Evolutionary conservation across 2,888 invertebrate genomes (phyloP).

Genomic region (Napeogenes inachia): DNA sequence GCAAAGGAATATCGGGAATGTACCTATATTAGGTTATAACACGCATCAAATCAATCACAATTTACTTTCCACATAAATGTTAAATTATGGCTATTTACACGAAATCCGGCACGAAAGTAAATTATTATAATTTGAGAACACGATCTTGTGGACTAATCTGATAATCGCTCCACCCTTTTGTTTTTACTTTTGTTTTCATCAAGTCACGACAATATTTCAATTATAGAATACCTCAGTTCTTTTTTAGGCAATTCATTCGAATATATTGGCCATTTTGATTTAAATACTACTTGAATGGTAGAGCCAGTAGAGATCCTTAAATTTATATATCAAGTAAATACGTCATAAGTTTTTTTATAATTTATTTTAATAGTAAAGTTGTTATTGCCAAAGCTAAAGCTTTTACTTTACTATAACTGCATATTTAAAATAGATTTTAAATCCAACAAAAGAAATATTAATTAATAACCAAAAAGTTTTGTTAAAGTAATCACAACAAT

Average conservation of each 20-base stretch:
- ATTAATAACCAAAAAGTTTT: too few species aligned
- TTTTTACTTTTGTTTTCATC: conserved; percentile 26
- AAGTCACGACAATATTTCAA: conserved; percentile 19
- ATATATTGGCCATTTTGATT: neutral
- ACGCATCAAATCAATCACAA: conserved; percentile 26
- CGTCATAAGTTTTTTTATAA: too few species aligned
- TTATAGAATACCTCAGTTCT: neutral
- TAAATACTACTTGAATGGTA: too few species aligned
- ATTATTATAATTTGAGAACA: conserved; percentile 39
- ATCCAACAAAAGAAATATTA: too few species aligned
- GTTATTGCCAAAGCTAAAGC: too few species aligned
- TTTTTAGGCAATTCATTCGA: neutral
- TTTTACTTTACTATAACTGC: too few species aligned
- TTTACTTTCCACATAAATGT: conserved; percentile 31
- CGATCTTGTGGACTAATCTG: conserved; percentile 38
- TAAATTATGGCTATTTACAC: conserved; percentile 21
- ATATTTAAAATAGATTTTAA: too few species aligned
- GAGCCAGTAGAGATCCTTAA: too few species aligned
- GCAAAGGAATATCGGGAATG: neutral
- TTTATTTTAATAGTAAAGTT: too few species aligned
- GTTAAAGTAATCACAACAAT: neutral
- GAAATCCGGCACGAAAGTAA: conserved; percentile 31
- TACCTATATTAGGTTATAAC: neutral
- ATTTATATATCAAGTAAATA: too few species aligned
- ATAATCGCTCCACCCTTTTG: conserved; percentile 34